These are phyloP conservation scores for Neodiprion lecontei DNA, from an alignment of 1,140 invertebrate species.

Conservation along the genomic window DNA sequence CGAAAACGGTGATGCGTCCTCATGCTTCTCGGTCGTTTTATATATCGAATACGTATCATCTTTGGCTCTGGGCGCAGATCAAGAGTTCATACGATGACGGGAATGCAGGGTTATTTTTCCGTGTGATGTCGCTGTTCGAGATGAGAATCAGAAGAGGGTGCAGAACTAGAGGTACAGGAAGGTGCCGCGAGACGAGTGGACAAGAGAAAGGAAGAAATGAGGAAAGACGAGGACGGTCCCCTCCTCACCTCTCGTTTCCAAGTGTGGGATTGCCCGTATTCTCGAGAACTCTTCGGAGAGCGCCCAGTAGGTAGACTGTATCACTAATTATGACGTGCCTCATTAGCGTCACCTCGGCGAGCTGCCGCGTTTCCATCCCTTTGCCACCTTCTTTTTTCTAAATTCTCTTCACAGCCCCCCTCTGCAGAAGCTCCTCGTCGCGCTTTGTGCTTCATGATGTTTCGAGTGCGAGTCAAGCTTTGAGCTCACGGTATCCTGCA, in stretches of 20 bases:
- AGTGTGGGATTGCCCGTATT: slow-evolving; percentile 24
- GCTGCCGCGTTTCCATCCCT: no score
- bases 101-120: neutral
- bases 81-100: no score
- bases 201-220: neutral
- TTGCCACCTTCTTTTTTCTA: slow-evolving; percentile 11
- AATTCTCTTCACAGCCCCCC: neutral
- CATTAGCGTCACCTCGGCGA: slow-evolving; percentile 51
- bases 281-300: slow-evolving; percentile 24
- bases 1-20: no score
- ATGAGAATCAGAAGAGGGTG: slow-evolving; percentile 1
- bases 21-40: no score
- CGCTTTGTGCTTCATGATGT: neutral
- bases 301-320: slow-evolving; percentile 49
- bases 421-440: neutral
- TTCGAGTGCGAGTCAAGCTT: neutral
- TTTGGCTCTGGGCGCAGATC: neutral
- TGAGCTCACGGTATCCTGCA: neutral
- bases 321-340: slow-evolving; percentile 62
- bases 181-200: neutral
- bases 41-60: no score
- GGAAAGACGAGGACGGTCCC: neutral
- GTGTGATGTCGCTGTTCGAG: neutral
- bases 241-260: neutral
- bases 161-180: neutral